Conservation (phyloP, 2,113 vertebrate species). For the Pogona vitticeps region DNA sequence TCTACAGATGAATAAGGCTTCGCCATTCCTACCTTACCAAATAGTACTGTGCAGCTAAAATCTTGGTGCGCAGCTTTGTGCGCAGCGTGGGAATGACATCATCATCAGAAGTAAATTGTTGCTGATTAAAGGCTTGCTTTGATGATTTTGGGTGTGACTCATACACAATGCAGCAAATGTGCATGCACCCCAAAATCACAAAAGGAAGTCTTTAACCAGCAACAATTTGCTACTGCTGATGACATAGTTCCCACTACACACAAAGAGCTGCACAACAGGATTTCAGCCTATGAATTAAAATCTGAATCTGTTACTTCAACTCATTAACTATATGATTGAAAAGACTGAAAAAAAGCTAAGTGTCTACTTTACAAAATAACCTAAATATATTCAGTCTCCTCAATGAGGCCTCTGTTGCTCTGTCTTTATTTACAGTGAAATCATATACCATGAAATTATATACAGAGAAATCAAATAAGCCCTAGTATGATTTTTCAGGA, state of each 20-base stretch:
- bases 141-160: too few relatives aligned
- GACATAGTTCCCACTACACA: too few relatives aligned
- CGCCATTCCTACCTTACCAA: background rate
- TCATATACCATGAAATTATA: background rate
- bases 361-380: background rate
- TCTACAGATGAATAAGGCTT: background rate
- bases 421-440: background rate
- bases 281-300: background rate
- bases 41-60: background rate
- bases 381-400: background rate
- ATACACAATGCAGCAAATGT: too few relatives aligned
- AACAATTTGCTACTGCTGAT: too few relatives aligned
- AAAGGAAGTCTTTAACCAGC: too few relatives aligned
- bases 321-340: background rate
- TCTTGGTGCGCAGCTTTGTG: too few relatives aligned
- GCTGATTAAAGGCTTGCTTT: too few relatives aligned
- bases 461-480: background rate
- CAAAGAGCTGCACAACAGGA: too few relatives aligned
- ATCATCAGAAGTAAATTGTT: too few relatives aligned
- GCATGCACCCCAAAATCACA: too few relatives aligned
- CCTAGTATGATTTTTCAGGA: too few relatives aligned
- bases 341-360: too few relatives aligned
- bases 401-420: background rate
- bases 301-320: background rate
- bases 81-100: background rate